Percentiles rank a stretch among this genome's conserved stretches.
Evolutionary conservation across 2,113 vertebrate genomes (phyloP).

Genomic region (Setophaga coronata): DNA sequence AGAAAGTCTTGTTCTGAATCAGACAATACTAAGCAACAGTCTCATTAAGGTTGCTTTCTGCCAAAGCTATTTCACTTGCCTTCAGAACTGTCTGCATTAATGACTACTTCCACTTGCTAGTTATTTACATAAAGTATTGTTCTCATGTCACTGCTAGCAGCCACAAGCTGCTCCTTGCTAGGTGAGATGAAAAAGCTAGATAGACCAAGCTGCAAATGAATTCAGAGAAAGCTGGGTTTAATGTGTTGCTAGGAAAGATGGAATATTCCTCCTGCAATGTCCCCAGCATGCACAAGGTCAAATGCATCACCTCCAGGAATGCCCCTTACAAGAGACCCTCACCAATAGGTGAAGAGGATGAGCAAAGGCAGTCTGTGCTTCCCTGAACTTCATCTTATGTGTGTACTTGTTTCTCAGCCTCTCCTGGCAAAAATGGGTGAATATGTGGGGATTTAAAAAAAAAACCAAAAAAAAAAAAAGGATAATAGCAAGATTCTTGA

Average conservation of each 20-base stretch:
- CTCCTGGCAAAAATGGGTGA: neutral
- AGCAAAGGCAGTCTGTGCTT: neutral
- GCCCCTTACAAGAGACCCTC: neutral
- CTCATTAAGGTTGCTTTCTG: neutral
- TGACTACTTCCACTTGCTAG: constrained; percentile 2
- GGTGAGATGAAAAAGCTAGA: neutral
- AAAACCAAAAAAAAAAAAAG: neutral
- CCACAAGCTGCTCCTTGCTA: neutral
- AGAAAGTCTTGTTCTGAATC: neutral
- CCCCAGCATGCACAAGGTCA: neutral
- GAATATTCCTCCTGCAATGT: neutral
- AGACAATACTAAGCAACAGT: neutral
- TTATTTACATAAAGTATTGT: constrained; percentile 62
- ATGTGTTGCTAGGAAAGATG: fast-evolving
- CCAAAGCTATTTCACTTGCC: neutral
- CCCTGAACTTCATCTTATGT: neutral
- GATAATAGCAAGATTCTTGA: neutral
- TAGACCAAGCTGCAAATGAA: neutral
- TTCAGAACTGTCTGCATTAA: constrained; percentile 44
- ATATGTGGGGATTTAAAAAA: neutral
- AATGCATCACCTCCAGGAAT: neutral
- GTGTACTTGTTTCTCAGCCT: neutral
- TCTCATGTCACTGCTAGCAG: constrained; percentile 15
- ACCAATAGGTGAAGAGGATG: neutral
- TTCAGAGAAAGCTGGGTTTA: neutral